Conservation (phyloP, 2,888 invertebrate species). For the Aphrophora alni region DNA sequence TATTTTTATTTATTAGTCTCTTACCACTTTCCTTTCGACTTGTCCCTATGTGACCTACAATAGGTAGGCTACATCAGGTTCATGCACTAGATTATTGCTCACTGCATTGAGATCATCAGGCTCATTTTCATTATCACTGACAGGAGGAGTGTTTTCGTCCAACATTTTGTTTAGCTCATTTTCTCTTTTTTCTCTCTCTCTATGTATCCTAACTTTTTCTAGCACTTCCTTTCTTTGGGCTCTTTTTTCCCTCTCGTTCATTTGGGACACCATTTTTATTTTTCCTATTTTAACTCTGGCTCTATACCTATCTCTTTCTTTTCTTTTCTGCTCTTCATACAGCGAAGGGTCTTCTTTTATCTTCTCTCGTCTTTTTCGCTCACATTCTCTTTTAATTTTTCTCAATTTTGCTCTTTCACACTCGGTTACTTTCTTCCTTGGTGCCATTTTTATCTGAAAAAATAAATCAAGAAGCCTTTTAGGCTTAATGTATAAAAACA, state of each 20-base stretch:
- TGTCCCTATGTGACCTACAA: constrained; percentile 25
- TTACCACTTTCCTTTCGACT: constrained; percentile 28
- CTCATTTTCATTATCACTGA: constrained; percentile 13
- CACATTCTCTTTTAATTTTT: constrained; percentile 33
- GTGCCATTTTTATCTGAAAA: constrained; percentile 14
- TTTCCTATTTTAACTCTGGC: constrained; percentile 28
- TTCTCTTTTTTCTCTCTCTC: constrained; percentile 20
- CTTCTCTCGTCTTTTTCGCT: constrained; percentile 25
- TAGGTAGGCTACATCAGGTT: not conserved
- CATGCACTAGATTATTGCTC: constrained; percentile 18
- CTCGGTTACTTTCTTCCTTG: constrained; percentile 15
- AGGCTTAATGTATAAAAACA: no score
- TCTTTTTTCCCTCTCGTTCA: constrained; percentile 32
- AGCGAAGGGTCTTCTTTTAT: constrained; percentile 24
- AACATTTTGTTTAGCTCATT: constrained; percentile 18
- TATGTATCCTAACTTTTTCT: constrained; percentile 25
- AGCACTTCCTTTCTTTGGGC: constrained; percentile 22
- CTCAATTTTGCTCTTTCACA: constrained; percentile 17
- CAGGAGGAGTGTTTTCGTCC: constrained; percentile 22
- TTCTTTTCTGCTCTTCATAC: constrained; percentile 20
- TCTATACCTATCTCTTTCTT: constrained; percentile 30
- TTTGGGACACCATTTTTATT: constrained; percentile 28
- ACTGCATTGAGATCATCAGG: constrained; percentile 10
- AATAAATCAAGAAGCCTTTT: not conserved
- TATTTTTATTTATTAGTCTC: constrained; percentile 16